A percentile compares a stretch with the other conserved stretches of the same genome.
phyloP scores from a whole-genome alignment of 2,888 invertebrate genomes.

The Cataglyphis livida region DNA sequence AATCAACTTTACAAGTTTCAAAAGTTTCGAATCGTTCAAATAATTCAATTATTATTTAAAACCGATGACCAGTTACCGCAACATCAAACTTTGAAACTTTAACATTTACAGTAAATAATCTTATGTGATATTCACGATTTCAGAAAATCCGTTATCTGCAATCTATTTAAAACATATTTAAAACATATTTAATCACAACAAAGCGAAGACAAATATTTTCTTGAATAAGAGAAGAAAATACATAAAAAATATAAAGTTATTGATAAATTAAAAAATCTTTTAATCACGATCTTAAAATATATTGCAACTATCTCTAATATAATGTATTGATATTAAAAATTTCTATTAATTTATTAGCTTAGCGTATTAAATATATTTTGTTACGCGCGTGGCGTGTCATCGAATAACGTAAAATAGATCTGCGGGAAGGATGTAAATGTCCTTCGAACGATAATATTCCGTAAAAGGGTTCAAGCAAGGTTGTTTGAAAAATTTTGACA shows the following conservation, averaged over 20 bases:
- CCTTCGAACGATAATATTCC: conserved; percentile 52
- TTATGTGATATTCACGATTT: conserved; percentile 54
- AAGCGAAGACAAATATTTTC: background rate
- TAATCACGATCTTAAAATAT: background rate
- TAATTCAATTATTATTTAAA: conserved; percentile 61
- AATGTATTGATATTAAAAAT: background rate
- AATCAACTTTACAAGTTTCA: conserved; percentile 21
- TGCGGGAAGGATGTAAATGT: conserved; percentile 29
- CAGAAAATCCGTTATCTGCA: conserved; percentile 58
- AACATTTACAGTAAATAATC: conserved; percentile 68
- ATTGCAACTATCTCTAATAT: background rate
- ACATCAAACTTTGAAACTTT: conserved; percentile 75
- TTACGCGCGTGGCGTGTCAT: background rate
- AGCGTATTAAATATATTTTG: background rate
- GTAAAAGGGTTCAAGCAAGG: conserved; percentile 58
- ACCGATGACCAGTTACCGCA: conserved; percentile 36
- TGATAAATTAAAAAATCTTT: background rate
- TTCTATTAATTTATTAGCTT: background rate
- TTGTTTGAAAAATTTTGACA: conserved; percentile 2
- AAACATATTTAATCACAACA: conserved; percentile 38
- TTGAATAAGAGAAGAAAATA: conserved; percentile 16
- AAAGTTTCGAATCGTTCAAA: conserved; percentile 56
- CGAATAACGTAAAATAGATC: conserved; percentile 61
- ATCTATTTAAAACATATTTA: conserved; percentile 42
- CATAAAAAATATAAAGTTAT: background rate